phyloP scores from a whole-genome alignment of 2,113 vertebrate species.

The Sturnus vulgaris region DNA sequence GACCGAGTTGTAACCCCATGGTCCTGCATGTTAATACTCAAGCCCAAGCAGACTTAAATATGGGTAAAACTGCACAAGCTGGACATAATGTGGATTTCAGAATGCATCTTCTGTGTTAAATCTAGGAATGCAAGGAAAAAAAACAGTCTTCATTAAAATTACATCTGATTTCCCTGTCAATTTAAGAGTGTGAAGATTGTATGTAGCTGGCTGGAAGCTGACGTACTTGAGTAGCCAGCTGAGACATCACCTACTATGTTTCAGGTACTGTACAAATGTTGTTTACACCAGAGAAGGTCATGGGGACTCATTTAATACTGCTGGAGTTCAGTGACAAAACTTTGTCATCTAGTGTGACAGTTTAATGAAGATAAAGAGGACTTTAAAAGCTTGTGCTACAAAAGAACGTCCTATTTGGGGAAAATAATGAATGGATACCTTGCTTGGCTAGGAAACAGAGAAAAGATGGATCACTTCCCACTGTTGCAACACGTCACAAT shows the following conservation, averaged over 20 bases:
- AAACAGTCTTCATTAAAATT: background rate
- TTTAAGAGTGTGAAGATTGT: background rate
- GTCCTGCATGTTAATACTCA: background rate
- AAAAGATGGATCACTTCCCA: constrained; percentile 45
- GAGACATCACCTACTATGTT: background rate
- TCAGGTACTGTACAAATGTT: background rate
- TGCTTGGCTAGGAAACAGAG: constrained; percentile 22
- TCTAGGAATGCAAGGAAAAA: background rate
- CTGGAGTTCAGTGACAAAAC: constrained; percentile 40
- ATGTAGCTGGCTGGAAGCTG: background rate
- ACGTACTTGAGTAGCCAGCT: background rate
- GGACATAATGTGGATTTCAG: background rate
- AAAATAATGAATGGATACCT: constrained; percentile 53
- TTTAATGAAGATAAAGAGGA: constrained; percentile 66
- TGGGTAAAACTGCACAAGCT: background rate
- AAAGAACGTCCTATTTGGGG: background rate
- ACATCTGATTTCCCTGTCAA: background rate
- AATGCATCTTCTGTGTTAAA: background rate
- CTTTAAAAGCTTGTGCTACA: constrained; percentile 49
- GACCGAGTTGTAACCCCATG: background rate
- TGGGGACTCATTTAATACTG: background rate
- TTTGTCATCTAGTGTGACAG: constrained; percentile 52
- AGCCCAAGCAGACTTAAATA: background rate
- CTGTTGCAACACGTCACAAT: background rate
- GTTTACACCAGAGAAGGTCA: background rate